Evolutionary conservation across 2,113 vertebrate species (phyloP), one percentile per base, ranked within the genome.

Genomic region (Xenopus tropicalis): DNA sequence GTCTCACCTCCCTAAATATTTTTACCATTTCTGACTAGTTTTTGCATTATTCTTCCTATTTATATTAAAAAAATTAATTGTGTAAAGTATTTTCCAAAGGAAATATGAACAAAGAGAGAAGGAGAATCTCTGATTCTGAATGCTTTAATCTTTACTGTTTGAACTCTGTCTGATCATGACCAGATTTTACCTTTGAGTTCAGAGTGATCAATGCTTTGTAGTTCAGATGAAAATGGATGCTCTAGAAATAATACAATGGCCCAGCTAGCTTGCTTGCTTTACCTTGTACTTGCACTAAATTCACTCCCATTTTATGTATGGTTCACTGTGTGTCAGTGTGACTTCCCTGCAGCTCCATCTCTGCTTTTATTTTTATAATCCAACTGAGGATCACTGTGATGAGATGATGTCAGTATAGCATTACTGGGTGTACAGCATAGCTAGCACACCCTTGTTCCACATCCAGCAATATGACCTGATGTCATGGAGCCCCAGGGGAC

Each of bases 111-210:
- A 65, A 69, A 54, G 65, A 61, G 52, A 42, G 72, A 57, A 57
- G 67, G 48, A 81, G 2, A 37, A 8, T 37, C 70, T 23, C 72
- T 83, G 79, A 74, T 14, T 62, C 22, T 46, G 20, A 66, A 65
- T 76, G 69, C 84, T 89, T 88, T 87, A 80, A 86, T 86, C 81
- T 81, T 67, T 75, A 66, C 70, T 46, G 66, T 79, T 69, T 77
- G 80, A 78, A 80, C 83, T 80, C 67, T 77, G 72, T 57, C 72
- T 64, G 68, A 72, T 78, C 81, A 81, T 79, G 79, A 79, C 80
- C 82, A 77, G 75, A 61, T 70, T 80, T 72, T 65, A 70, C 73
- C 72, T 72, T 67, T 77, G 70, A 79, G 61, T 76, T 84, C 77
- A 81, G 77, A 67, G 71, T 75, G 65, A 69, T 69, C 24, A 74